Evolutionary conservation across 2,113 vertebrate species (phyloP).

Genomic region (Protomyctophum bolini): DNA sequence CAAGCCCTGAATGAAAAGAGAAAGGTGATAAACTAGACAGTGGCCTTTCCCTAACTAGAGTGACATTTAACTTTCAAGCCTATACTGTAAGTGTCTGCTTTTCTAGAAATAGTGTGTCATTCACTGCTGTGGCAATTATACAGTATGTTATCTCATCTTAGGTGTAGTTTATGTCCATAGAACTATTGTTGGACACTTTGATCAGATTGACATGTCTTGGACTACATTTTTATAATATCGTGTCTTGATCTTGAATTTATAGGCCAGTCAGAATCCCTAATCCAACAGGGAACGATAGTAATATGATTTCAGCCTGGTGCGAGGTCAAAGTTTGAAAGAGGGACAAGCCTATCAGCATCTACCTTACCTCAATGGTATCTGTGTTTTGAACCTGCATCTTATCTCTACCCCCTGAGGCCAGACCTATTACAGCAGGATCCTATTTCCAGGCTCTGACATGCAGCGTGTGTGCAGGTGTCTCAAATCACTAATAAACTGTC

Average conservation of each 20-base stretch:
- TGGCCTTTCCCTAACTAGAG: conserved; percentile 70
- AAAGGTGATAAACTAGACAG: conserved; percentile 49
- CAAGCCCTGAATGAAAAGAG: conserved; percentile 40
- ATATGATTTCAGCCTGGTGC: conserved; percentile 13
- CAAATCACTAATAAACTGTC: conserved; percentile 38
- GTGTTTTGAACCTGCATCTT: conserved; percentile 11
- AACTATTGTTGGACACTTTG: too few species aligned
- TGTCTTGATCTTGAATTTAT: not conserved
- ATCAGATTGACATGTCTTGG: too few species aligned
- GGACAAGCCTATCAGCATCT: conserved; percentile 23
- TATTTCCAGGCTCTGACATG: conserved; percentile 44
- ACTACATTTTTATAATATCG: not conserved
- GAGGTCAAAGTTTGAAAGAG: conserved; percentile 43
- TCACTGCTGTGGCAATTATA: too few species aligned
- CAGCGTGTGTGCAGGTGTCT: conserved; percentile 23
- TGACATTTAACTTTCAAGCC: conserved; percentile 64
- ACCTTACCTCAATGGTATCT: conserved; percentile 51
- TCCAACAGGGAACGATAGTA: not conserved
- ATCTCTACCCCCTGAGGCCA: conserved; percentile 26
- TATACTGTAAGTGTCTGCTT: conserved; percentile 53
- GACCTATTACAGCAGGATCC: conserved; percentile 37
- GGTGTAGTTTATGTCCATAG: not conserved
- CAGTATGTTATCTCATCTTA: not conserved
- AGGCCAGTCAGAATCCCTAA: not conserved
- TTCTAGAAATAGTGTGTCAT: conserved; percentile 43